Evolutionary conservation across 2,888 invertebrate genomes (phyloP).

Genomic region (Axea sp.): DNA sequence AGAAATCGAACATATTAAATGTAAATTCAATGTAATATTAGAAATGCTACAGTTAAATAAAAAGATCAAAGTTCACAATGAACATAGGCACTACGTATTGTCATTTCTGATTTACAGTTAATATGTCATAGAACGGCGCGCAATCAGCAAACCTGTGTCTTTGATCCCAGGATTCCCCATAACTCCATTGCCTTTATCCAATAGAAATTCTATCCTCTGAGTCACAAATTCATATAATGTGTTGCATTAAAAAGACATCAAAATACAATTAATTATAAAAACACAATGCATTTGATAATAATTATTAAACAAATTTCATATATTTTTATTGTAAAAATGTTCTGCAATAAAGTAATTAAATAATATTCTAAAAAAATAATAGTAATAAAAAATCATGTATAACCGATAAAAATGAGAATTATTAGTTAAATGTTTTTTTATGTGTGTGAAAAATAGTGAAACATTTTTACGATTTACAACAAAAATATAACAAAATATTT

Average conservation of each 20-base stretch:
- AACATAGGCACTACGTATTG: conserved; percentile 29
- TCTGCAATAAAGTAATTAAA: too few species aligned
- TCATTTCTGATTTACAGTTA: conserved; percentile 56
- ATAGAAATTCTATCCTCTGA: conserved; percentile 42
- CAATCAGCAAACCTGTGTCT: conserved; percentile 59
- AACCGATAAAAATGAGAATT: too few species aligned
- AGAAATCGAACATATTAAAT: too few species aligned
- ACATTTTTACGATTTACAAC: too few species aligned
- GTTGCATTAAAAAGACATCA: conserved; percentile 1
- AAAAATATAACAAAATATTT: too few species aligned
- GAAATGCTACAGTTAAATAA: neutral
- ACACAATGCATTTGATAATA: too few species aligned
- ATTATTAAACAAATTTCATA: too few species aligned
- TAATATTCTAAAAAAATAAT: too few species aligned
- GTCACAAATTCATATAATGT: conserved; percentile 20
- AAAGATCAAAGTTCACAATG: conserved; percentile 36
- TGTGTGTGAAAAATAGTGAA: too few species aligned
- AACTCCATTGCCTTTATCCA: conserved; percentile 55
- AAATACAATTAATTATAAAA: neutral
- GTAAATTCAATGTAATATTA: conserved; percentile 15
- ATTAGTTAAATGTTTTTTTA: too few species aligned
- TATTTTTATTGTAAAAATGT: too few species aligned
- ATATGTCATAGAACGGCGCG: conserved; percentile 55
- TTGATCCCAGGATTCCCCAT: conserved; percentile 57
- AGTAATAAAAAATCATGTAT: too few species aligned